Percentiles rank a stretch among this genome's conserved stretches.
Evolutionary conservation across 2,113 vertebrate genomes (phyloP).

Genomic region (Entelurus aequoreus): DNA sequence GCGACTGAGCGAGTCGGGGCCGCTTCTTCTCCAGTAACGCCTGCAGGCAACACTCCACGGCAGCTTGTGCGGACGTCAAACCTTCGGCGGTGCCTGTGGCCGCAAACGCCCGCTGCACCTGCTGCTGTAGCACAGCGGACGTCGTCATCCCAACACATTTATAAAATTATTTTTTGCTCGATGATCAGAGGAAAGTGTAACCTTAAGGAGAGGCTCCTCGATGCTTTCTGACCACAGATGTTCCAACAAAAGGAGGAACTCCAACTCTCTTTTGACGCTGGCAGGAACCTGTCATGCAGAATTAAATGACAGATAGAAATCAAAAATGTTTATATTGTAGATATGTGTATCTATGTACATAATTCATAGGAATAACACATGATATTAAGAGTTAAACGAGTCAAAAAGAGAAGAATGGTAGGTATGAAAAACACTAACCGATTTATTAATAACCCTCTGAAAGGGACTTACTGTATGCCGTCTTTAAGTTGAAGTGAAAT

Average conservation of each 20-base stretch:
- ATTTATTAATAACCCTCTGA: no score
- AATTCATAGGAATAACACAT: no score
- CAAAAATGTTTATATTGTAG: not conserved
- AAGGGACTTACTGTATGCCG: no score
- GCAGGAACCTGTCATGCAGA: conserved; percentile 53
- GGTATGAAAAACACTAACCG: no score
- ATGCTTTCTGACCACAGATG: conserved; percentile 75
- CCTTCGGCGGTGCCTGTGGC: conserved; percentile 36
- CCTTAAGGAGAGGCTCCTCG: conserved; percentile 76
- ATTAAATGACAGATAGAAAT: not conserved
- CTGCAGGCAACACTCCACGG: conserved; percentile 72
- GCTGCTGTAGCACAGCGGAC: conserved; percentile 62
- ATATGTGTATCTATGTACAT: no score
- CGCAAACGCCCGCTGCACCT: conserved; percentile 78
- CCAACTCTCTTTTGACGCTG: conserved; percentile 73
- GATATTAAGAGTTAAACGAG: no score
- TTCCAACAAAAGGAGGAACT: conserved; percentile 87
- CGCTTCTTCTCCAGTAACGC: conserved; percentile 72
- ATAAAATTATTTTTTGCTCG: not conserved
- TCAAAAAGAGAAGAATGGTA: no score
- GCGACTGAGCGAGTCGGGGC: conserved; percentile 73
- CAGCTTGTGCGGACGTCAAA: conserved; percentile 29
- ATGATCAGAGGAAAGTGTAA: conserved; percentile 9
- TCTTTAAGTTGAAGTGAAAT: no score
- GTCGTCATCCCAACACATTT: not conserved